Percentiles rank a stretch among this genome's conserved stretches.
Evolutionary conservation across 1,140 invertebrate genomes (phyloP).

Genomic region (Antheraea pernyi): DNA sequence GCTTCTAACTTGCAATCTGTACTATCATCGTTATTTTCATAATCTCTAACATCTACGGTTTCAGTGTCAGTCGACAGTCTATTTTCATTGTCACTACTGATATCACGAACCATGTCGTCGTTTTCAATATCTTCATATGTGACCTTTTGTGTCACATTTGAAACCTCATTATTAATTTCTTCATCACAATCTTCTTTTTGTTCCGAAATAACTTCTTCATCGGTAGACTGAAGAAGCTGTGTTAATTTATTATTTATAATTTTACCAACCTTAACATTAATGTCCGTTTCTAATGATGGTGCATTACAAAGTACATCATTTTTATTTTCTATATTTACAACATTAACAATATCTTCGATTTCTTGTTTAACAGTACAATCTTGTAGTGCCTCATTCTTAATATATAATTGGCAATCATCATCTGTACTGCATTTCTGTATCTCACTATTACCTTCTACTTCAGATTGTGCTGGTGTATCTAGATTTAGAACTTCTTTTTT

Average conservation of each 20-base stretch:
- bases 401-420: not conserved
- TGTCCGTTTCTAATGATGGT: not conserved
- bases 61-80: not conserved
- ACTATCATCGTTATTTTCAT: not conserved
- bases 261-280: not conserved
- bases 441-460: constrained; percentile 11
- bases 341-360: not conserved
- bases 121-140: not conserved
- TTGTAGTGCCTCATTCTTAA: not conserved
- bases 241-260: not conserved
- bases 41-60: constrained; percentile 3
- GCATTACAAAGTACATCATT: not conserved
- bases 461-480: constrained; percentile 9
- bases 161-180: not conserved
- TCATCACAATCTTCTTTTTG: not conserved
- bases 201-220: not conserved
- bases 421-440: not conserved
- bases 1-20: not conserved
- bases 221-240: not conserved
- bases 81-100: not conserved
- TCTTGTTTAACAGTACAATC: not conserved
- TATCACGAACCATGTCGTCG: not conserved
- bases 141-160: not conserved
- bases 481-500: not conserved
- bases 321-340: not conserved